Percentiles rank a stretch among this genome's conserved stretches.
phyloP scores from a whole-genome alignment of 2,888 invertebrate species.

The Lithophane ornitopus region DNA sequence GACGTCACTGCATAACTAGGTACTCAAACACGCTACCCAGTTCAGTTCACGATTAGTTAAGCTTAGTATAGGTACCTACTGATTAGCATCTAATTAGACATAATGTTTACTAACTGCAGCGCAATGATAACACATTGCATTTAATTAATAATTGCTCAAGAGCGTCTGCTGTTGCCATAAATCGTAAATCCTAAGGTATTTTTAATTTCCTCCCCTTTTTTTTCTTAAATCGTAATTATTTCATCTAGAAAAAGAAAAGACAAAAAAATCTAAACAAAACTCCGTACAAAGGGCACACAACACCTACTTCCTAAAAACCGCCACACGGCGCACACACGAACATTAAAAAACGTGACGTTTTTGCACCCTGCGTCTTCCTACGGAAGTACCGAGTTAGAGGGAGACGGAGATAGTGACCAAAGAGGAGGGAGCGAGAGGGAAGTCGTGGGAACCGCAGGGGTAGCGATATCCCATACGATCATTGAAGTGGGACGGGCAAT shows the following conservation, averaged over 20 bases:
- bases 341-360: slow-evolving; percentile 84
- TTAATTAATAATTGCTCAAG: background rate
- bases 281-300: slow-evolving; percentile 59
- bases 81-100: background rate
- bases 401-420: slow-evolving; percentile 62
- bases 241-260: slow-evolving; percentile 9
- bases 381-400: slow-evolving; percentile 82
- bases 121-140: background rate
- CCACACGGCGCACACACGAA: slow-evolving; percentile 86
- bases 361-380: slow-evolving; percentile 88
- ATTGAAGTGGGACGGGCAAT: slow-evolving; percentile 83
- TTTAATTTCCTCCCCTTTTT: slow-evolving; percentile 6
- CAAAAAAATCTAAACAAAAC: slow-evolving; percentile 18
- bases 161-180: background rate
- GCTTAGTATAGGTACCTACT: background rate
- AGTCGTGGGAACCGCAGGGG: slow-evolving; percentile 89
- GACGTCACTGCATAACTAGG: slow-evolving; percentile 31
- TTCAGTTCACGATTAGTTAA: background rate
- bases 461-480: slow-evolving; percentile 89
- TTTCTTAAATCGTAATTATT: slow-evolving; percentile 29
- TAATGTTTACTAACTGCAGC: background rate
- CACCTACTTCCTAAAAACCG: slow-evolving; percentile 67
- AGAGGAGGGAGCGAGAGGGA: slow-evolving; percentile 73
- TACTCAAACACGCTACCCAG: background rate
- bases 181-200: background rate